Base-by-base conservation (phyloP, 2,797 vertebrate genomes). In the Poecilia gillii region DNA sequence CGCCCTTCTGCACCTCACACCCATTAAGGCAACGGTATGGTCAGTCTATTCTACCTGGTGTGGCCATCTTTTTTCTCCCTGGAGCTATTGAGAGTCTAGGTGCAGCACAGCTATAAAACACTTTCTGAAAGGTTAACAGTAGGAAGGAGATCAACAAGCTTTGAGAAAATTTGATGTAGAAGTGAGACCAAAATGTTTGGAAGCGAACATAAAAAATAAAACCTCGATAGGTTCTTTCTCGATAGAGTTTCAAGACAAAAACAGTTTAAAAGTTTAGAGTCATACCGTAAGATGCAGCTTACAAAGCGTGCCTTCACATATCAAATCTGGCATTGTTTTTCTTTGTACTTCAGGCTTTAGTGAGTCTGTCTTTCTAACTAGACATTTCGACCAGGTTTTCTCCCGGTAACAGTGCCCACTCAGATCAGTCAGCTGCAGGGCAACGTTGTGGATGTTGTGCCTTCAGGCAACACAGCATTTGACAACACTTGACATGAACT, bases 401-500 rank as follows among this genome's bases (percentile, higher is more conserved):
- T 68, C 20, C 82, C 85, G 80, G 68, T 86, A 88, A 91, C 88
- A 82, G 89, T 88, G 91, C 90, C 91, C 90, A 89, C 89, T 89
- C 91, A 87, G 84, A 93, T 93, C 90, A 91, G 87, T 91, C 90
- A 92, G 82, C 78, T 71, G 25, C 66, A 64, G 80, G 84, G 86
- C 89, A 79, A 76, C 81, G 66, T 84, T 76, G 90, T 91, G 90
- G 90, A 87, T 84, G 87, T 84, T 74, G 78, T 81, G 84, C 90
- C 89, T 88, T 88, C 81, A 81, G 90, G 93, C 90, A 76, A 88
- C 49, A 16, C 74, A 85, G 80, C 84, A 81, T 89, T 93, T 93
- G 89, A 93, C 92, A 94, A 92, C 90, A 87, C 85, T 90, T 94
- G 93, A 92, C 91, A 93, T 82, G 76, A 89, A 80, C 86, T 83